Evolutionary conservation across 2,797 vertebrate genomes (phyloP).

Genomic region (Masticophis lateralis): DNA sequence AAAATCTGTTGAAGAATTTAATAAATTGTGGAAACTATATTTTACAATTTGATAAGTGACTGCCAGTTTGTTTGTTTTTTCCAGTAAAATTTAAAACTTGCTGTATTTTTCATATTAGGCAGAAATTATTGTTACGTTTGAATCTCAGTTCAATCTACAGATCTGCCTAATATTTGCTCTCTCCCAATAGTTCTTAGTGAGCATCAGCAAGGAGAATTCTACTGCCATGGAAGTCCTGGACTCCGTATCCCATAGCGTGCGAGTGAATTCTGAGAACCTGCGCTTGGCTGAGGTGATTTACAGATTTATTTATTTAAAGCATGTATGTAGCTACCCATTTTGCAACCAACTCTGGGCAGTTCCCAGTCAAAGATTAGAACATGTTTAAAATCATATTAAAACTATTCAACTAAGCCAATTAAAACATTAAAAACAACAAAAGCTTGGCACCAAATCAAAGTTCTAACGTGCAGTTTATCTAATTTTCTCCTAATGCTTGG

Average conservation of each 20-base stretch:
- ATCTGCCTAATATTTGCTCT: slow-evolving; percentile 12
- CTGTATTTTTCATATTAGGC: background rate
- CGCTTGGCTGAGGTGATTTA: slow-evolving; percentile 85
- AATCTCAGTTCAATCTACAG: background rate
- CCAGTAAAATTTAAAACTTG: background rate
- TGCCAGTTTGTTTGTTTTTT: background rate
- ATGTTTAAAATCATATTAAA: background rate
- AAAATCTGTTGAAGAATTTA: background rate
- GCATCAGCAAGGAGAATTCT: slow-evolving; percentile 96
- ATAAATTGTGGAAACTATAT: background rate
- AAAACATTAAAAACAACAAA: background rate
- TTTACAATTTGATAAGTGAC: background rate
- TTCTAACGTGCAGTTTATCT: background rate
- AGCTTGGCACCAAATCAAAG: background rate
- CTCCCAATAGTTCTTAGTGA: slow-evolving; percentile 85
- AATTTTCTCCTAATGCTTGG: background rate
- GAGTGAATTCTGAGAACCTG: slow-evolving; percentile 90
- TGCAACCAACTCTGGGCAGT: background rate
- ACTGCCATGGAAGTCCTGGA: slow-evolving; percentile 91
- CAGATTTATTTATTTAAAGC: background rate
- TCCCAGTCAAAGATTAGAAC: background rate
- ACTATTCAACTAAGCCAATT: background rate
- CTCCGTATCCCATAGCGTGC: slow-evolving; percentile 85
- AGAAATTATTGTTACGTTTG: background rate
- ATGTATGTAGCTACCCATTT: background rate